Base-by-base conservation (phyloP, 1,140 invertebrate species). In the Zaprionus lachaisei region DNA sequence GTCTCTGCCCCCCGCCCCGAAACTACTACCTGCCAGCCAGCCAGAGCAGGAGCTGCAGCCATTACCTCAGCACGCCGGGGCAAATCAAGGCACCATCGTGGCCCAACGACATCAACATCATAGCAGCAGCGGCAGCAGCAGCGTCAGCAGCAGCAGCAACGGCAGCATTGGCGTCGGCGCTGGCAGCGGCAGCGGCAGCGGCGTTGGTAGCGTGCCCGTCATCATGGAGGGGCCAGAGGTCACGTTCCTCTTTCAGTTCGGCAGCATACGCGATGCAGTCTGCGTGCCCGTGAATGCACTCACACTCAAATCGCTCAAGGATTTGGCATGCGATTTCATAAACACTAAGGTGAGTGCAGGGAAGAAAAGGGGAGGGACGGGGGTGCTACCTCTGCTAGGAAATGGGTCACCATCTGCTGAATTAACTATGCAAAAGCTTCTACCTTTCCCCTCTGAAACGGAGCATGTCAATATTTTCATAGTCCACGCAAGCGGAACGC, bases 211-310 rank as follows among this genome's bases (percentile, higher is more conserved):
- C 71, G 91, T 91, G 34, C 86, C 91, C 57, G 81, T 92, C 72
- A 92, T 79, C 66, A 96, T 96, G 95, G 95, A 96, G 92, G 95
- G 95, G 91, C 94, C 94, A 76, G 97, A 97, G 93, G 95, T 98
- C 80, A 98, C 97, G 81, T 99, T 99, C 94, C 94, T 97, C 86
- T 98, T 99, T 94, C 98, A 99, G 94, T 96, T 98, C 94, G 98
- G 98, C 81, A 95, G 99, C 91, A 94, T 96, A 71, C 95, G 98
- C 86, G 98, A 99, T 94, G 96, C 96, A 68, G 95, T 98, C 28
- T 97, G 96, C 34, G 96, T 97, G 54, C 96, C 98, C 62, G 94
- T 95, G 69, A 95, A 95, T 79, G 94, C 96, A 57, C 94, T 99
- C 73, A 99, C 97, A 79, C 95, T 99, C 55, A 97, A 97, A 92